phyloP scores from a whole-genome alignment of 37 sponge, comb jelly and placozoan genomes.

The Amphimedon queenslandica region DNA sequence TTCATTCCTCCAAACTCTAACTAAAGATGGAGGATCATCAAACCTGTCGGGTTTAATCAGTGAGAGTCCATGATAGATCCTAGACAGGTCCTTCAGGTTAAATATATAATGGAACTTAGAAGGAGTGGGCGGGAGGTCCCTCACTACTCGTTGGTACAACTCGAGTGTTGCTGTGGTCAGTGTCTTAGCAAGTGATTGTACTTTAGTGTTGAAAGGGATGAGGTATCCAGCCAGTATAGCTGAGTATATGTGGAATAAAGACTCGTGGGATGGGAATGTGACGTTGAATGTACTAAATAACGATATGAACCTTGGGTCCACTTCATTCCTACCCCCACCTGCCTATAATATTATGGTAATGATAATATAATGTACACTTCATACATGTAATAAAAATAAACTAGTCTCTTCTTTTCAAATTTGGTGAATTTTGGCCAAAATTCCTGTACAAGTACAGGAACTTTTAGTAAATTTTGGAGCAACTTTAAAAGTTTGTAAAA shows the following conservation, averaged over 20 bases:
- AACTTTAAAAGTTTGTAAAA: no score
- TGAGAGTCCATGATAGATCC: conserved; percentile 94
- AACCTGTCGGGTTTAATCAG: conserved; percentile 81
- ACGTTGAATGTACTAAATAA: conserved; percentile 95
- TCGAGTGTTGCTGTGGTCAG: conserved; percentile 88
- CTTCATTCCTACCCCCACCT: conserved; percentile 97
- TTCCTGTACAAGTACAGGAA: no score
- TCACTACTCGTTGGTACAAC: conserved; percentile 79
- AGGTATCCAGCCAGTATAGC: conserved; percentile 92
- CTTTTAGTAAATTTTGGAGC: no score
- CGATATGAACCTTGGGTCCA: conserved; percentile 92
- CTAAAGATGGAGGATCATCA: conserved; percentile 36
- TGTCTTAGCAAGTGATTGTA: conserved; percentile 70
- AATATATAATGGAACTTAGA: conserved; percentile 99
- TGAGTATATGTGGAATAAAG: conserved; percentile 88
- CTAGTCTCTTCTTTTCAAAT: no score
- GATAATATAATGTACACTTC: no score
- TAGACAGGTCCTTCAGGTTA: conserved; percentile 95
- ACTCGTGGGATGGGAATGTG: conserved; percentile 91
- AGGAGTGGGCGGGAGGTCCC: conserved; percentile 96
- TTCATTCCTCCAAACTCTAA: conserved; percentile 97
- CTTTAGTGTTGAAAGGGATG: conserved; percentile 63
- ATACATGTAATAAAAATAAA: no score
- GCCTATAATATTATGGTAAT: no score
- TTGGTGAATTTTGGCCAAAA: no score